A percentile compares a stretch with the other conserved stretches of the same genome.
Conservation (phyloP, 2,113 vertebrate species). For the Brachyhypopomus occidentalis region DNA sequence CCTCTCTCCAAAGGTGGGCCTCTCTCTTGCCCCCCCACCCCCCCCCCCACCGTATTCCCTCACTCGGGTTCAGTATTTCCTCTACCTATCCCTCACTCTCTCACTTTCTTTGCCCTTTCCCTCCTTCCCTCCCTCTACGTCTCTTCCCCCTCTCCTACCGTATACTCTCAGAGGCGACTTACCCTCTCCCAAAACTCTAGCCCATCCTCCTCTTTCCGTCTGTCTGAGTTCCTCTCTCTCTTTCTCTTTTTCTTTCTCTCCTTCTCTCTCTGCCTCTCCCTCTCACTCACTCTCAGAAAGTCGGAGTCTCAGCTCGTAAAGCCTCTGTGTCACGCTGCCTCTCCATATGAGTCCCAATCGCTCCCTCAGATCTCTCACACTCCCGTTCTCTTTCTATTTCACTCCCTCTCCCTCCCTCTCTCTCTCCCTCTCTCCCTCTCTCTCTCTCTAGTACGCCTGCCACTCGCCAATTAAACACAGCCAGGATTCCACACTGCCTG, state of each 20-base stretch:
- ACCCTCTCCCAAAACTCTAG: slow-evolving; percentile 49
- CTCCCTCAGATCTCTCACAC: slow-evolving; percentile 50
- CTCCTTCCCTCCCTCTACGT: slow-evolving; percentile 20
- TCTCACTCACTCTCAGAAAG: slow-evolving; percentile 27
- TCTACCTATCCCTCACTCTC: slow-evolving; percentile 56
- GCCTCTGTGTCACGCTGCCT: slow-evolving; percentile 40
- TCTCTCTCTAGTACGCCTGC: slow-evolving; percentile 60
- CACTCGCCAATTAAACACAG: slow-evolving; percentile 77
- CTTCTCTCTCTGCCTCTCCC: slow-evolving; percentile 34
- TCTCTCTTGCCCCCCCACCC: slow-evolving; percentile 53
- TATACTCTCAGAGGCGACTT: slow-evolving; percentile 39
- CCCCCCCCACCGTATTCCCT: slow-evolving; percentile 51
- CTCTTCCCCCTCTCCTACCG: slow-evolving; percentile 40
- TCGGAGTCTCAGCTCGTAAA: slow-evolving; percentile 42
- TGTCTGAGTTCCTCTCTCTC: slow-evolving; percentile 42
- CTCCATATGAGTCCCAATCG: slow-evolving; percentile 51
- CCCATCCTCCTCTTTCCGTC: slow-evolving; percentile 35
- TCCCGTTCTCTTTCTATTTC: slow-evolving; percentile 50
- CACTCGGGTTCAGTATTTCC: slow-evolving; percentile 42
- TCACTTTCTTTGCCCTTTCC: slow-evolving; percentile 49
- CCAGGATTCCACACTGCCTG: slow-evolving; percentile 72
- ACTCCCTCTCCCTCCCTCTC: slow-evolving; percentile 41
- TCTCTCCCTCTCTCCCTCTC: slow-evolving; percentile 43
- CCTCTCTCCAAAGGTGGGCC: slow-evolving; percentile 56
- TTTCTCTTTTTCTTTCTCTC: slow-evolving; percentile 55